Base-by-base conservation (phyloP, 2,888 invertebrate genomes). In the Ashinkailepas kermadecensis region DNA sequence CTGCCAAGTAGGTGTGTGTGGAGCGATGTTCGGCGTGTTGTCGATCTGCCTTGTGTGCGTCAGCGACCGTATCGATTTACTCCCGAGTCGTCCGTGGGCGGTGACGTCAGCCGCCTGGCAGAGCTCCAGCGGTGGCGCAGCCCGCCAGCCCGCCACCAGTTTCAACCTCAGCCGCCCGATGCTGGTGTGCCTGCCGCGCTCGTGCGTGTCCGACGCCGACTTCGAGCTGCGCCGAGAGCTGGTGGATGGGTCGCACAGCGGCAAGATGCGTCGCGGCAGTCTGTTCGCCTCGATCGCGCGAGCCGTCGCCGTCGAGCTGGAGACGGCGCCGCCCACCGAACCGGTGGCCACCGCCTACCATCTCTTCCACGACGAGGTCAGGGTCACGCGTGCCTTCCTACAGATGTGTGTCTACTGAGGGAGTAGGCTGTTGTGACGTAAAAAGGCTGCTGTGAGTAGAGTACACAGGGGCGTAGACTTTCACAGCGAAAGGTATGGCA, bases 271-370 rank as follows among this genome's bases (percentile, higher is more conserved):
- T 0, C 58, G 79, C 23, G 58, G 23, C 23, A 79, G 79, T n/a
- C 79, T 79, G 79, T 25, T 79, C 58, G 58, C 79, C 11, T 13
- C 18, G 15, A n/a, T 79, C 11, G 79, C 79, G 15, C 79, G 79
- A n/a, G 58, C 79, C 15, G 58, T 79, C 7, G 58, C 79, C 25
- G 23, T 25, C 9, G 74, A 74, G 56, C 74, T 74, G 23, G 74
- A 74, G 74, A 21, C 74, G 10, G 21, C 74, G 54, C 54, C 74
- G 2, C 9, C 74, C 4, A 7, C 54, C 18, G 74, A 74, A 10
- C 74, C 74, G 56, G 74, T 74, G 9, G 74, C 74, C 74, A 74
- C 74, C 54, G 74, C 74, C 56, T 74, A 74, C 74, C 74, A 74
- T 56, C 74, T 74, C 54, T 74, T 74, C 56, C 23, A 74, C 23